phyloP scores from a whole-genome alignment of 2,797 vertebrate species.

The Esox lucius region DNA sequence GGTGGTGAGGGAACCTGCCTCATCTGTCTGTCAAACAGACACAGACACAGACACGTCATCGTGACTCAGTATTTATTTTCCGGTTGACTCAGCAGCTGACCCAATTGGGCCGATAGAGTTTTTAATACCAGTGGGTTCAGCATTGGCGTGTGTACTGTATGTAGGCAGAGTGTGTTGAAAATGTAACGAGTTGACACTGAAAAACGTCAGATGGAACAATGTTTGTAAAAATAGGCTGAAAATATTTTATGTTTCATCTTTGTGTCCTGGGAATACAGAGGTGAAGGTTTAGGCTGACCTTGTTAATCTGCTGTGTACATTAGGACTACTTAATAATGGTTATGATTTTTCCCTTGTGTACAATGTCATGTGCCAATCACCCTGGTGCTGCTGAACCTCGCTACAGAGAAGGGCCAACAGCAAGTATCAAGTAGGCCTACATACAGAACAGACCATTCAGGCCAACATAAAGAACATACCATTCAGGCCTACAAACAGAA shows the following conservation, averaged over 20 bases:
- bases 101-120: background rate
- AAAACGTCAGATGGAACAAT: conserved; percentile 33
- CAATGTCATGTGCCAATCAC: conserved; percentile 20
- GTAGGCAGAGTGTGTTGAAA: conserved; percentile 40
- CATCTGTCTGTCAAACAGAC: background rate
- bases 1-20: conserved; percentile 41
- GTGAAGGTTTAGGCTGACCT: conserved; percentile 23
- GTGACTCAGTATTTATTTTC: background rate
- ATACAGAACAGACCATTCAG: background rate
- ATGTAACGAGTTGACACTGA: conserved; percentile 47
- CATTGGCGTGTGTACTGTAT: conserved; percentile 18
- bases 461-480: no score
- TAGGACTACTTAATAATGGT: conserved; percentile 3
- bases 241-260: conserved; percentile 45
- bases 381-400: conserved; percentile 6
- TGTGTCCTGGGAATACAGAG: conserved; percentile 25
- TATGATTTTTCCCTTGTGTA: background rate
- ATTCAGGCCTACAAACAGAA: no score
- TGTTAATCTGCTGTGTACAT: conserved; percentile 6
- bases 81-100: background rate
- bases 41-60: background rate
- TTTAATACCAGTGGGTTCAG: conserved; percentile 1
- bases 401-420: conserved; percentile 23
- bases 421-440: conserved; percentile 19
- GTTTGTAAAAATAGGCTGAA: conserved; percentile 45